Evolutionary conservation across 2,113 vertebrate species (phyloP), one percentile per base, ranked within the genome.

Genomic region (Poeciliopsis occidentalis): DNA sequence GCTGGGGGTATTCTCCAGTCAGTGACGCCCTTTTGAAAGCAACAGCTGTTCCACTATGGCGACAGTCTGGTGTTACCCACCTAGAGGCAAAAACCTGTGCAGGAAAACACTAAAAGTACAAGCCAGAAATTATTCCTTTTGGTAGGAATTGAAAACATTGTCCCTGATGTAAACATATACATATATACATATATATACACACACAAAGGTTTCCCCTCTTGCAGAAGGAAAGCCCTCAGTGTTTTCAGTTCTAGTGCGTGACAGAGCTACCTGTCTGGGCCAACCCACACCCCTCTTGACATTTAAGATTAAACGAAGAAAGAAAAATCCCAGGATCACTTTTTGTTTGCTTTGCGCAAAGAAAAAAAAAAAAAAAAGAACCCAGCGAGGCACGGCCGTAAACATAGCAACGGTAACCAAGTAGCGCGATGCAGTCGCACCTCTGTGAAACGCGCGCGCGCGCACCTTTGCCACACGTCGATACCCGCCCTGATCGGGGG

Each of bases 371-470:
- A 27, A 27, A 27, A 27, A 27, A 27, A 27, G 27, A 27, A 30
- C 30, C 30, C 30, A 31, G 72, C 82, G 54, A 75, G 80, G 76
- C 67, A 79, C 6, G 70, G 71, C 37, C 31, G 67, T 57, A 78
- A 88, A 88, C 83, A 92, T 87, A 81, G 89, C 87, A 92, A 90
- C 90, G 0, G 85, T 92, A 85, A 83, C 85, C 62, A 87, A 30
- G 73, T 26, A 0, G 69, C 61, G 67, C 34, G 19, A 47, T 47
- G 70, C 84, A 22, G 54, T 81, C 68, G 31, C 77, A 83, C 75
- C 85, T 84, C 67, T 66, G n/a, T 4, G 68, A 51, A 71, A 31
- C 29, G 51, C 17, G 30, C 29, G 34, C 15, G 51, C 17, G 24
- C 34, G 41, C 77, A 30, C 77, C 1, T 10, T 10, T 54, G 34